These are phyloP conservation scores for Microctenopoma steveboyesi DNA, from an alignment of 2,797 vertebrate species.

Conservation along the genomic window DNA sequence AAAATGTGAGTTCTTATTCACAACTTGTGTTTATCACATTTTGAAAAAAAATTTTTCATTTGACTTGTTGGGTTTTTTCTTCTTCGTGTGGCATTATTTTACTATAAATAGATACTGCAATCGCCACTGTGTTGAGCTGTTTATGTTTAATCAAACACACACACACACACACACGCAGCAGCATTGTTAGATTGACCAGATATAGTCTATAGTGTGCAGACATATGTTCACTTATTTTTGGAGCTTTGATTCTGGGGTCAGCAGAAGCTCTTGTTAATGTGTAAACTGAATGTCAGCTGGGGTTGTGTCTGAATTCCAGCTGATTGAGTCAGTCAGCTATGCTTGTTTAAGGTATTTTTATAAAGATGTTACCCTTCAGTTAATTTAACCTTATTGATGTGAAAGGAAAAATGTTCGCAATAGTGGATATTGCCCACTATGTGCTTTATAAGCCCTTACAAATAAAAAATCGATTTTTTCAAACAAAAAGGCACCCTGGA, in stretches of 20 bases:
- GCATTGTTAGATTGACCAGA: constrained; percentile 38
- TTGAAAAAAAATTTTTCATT: constrained; percentile 39
- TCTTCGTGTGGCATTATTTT: constrained; percentile 13
- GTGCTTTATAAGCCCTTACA: constrained; percentile 5
- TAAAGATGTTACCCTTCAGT: constrained; percentile 30
- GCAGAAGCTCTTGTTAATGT: constrained; percentile 59
- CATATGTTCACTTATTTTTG: constrained; percentile 29
- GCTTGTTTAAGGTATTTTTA: constrained; percentile 53
- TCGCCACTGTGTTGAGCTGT: constrained; percentile 17
- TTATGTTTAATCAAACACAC: constrained; percentile 19
- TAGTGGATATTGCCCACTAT: background rate
- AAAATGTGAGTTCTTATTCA: constrained; percentile 29
- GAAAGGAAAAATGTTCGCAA: background rate
- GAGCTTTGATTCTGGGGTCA: constrained; percentile 49
- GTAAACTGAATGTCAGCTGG: constrained; percentile 57
- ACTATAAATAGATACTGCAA: constrained; percentile 25
- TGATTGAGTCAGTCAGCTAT: constrained; percentile 49
- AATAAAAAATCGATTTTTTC: constrained; percentile 11
- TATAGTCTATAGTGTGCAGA: constrained; percentile 40
- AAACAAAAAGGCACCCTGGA: constrained; percentile 17
- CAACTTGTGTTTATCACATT: constrained; percentile 25
- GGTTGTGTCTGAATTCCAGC: constrained; percentile 58
- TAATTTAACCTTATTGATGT: constrained; percentile 6
- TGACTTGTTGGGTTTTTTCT: constrained; percentile 13
- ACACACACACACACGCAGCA: background rate